Base-by-base conservation (phyloP, 2,888 invertebrate genomes). In the Entomobrya proxima region DNA sequence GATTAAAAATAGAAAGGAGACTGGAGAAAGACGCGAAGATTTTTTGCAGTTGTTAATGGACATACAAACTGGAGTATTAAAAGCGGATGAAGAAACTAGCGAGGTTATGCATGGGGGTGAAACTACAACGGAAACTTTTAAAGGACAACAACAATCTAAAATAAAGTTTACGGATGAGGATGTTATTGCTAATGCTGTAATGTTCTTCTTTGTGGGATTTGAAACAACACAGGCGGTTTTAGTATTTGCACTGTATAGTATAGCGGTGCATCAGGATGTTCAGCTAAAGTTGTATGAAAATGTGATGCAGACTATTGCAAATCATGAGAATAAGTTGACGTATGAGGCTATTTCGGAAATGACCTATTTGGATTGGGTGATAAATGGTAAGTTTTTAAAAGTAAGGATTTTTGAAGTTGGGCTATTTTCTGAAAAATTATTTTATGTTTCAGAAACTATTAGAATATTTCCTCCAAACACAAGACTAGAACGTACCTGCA, bases 41-140 rank as follows among this genome's bases (percentile, higher is more conserved):
- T 94, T 94, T 87, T 91, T 94, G 76, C 93, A 94, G 88, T 90
- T 94, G 1, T 91, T 94, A 64, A 91, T 93, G 32, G 92, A 94
- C 55, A 89, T 94, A 24, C 93, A 93, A 87, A 92, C 92, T 69
- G 92, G 92, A 83, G 91, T 91, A 30, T 55, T 76, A 11, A 81
- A 86, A 21, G 47, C 18, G 52, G 55, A 75, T 55, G 86, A 86
- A 11, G 79, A 79, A 21, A 69, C 64, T 11, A 24, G 2, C 30
- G 72, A 80, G n/a, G 86, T 81, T 6, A 77, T 76, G 64, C 67
- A 64, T 24, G 72, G 61, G 1, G 11, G 27, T 24, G 44, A 58
- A 24, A 27, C n/a, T 5, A 40, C 0, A 0, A 15, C 7, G 5
- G 11, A 7, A n/a, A n/a, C n/a, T n/a, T n/a, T n/a, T n/a, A n/a